phyloP scores from a whole-genome alignment of 2,113 vertebrate genomes.

The Amphilophus citrinellus region DNA sequence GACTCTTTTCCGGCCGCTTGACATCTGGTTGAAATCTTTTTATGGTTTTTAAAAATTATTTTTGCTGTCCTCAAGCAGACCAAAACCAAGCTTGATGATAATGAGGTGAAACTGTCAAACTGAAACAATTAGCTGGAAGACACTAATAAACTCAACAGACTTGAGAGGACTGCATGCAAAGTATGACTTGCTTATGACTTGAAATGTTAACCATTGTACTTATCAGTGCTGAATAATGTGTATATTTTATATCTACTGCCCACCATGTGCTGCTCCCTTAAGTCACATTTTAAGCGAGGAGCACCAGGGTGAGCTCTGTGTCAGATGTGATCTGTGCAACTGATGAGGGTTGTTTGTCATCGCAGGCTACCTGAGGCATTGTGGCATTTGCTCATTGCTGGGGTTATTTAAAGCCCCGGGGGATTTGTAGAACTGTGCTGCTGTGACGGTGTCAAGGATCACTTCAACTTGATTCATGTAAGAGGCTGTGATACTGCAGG shows the following conservation, averaged over 20 bases:
- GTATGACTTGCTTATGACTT: neutral
- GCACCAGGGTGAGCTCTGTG: constrained; percentile 56
- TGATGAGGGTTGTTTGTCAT: constrained; percentile 65
- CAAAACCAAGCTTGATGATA: neutral
- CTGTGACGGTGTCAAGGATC: constrained; percentile 68
- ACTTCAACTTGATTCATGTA: constrained; percentile 54
- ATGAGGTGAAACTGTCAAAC: neutral
- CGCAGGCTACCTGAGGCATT: constrained; percentile 48
- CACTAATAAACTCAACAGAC: neutral
- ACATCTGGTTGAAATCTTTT: neutral
- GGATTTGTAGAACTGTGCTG: constrained; percentile 58
- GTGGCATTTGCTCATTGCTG: constrained; percentile 68
- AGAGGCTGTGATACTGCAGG: constrained; percentile 30
- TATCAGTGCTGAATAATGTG: neutral
- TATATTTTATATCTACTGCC: neutral
- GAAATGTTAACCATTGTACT: neutral
- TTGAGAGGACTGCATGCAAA: neutral
- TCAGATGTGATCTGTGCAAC: constrained; percentile 59
- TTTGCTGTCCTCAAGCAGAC: neutral
- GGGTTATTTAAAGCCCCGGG: constrained; percentile 62
- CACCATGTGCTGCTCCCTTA: constrained; percentile 21
- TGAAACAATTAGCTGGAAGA: neutral
- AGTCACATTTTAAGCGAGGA: constrained; percentile 51
- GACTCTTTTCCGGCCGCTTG: neutral
- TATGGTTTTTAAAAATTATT: neutral